Evolutionary conservation across 1,140 invertebrate species (phyloP).

Genomic region (Ptiloglossa arizonensis): DNA sequence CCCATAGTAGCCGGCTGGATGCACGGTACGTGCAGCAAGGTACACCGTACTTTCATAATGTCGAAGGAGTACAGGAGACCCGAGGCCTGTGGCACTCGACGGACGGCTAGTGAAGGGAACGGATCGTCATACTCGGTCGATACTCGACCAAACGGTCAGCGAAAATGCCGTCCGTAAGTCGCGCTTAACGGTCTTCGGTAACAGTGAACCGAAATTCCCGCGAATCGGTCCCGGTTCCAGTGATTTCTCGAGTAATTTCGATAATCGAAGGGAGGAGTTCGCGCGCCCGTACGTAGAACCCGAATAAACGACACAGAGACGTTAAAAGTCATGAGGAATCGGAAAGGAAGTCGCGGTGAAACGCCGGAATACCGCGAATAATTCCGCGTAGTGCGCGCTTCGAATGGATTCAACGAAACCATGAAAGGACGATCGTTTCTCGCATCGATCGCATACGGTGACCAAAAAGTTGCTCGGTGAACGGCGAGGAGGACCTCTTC

Average conservation of each 20-base stretch:
- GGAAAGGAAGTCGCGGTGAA: neutral
- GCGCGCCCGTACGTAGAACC: neutral
- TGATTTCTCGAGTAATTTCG: neutral
- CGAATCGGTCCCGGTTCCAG: neutral
- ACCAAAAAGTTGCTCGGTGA: neutral
- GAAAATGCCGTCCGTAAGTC: slow-evolving; percentile 54
- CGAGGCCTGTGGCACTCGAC: slow-evolving; percentile 69
- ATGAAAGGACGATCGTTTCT: neutral
- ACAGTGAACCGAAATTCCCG: neutral
- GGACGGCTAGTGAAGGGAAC: slow-evolving; percentile 78
- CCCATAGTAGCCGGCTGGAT: slow-evolving; percentile 15
- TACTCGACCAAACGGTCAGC: slow-evolving; percentile 23
- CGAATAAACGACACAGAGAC: neutral
- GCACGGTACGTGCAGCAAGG: slow-evolving; percentile 41
- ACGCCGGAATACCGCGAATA: neutral
- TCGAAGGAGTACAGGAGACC: slow-evolving; percentile 59
- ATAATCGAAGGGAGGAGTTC: neutral
- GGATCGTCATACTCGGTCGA: slow-evolving; percentile 63
- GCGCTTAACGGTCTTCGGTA: slow-evolving; percentile 8
- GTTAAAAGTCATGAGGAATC: neutral
- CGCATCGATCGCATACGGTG: neutral
- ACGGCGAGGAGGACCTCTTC: neutral
- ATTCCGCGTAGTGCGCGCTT: neutral
- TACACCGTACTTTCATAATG: slow-evolving; percentile 60
- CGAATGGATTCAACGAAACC: neutral